Evolutionary conservation across 2,797 vertebrate species (phyloP).

Genomic region (Gobio occitaniae): DNA sequence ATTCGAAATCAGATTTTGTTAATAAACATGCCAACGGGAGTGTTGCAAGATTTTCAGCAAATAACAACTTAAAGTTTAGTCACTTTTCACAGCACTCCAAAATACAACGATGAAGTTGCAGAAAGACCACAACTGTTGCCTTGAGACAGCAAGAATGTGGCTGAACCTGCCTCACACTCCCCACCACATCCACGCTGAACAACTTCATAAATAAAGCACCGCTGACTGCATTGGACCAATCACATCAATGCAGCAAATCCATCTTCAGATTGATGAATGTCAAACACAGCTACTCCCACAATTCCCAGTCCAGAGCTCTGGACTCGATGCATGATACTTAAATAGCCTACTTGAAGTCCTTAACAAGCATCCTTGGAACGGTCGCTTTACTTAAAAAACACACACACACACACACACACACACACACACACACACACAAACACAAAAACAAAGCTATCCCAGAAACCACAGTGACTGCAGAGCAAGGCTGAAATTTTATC

Average conservation of each 20-base stretch:
- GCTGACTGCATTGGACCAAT: slow-evolving; percentile 5
- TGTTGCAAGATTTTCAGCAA: background rate
- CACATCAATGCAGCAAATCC: slow-evolving; percentile 17
- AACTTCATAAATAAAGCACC: slow-evolving; percentile 41
- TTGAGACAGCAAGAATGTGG: slow-evolving; percentile 18
- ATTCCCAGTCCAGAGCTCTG: slow-evolving; percentile 12
- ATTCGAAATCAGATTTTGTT: background rate
- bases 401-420: too few relatives aligned
- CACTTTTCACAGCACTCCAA: background rate
- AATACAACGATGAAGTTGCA: background rate
- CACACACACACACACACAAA: too few relatives aligned
- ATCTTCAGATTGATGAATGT: slow-evolving; percentile 17
- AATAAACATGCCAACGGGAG: background rate
- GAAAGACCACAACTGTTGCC: slow-evolving; percentile 39
- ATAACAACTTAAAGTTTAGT: background rate
- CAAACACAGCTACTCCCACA: slow-evolving; percentile 42
- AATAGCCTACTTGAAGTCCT: slow-evolving; percentile 10
- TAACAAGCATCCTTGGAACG: slow-evolving; percentile 18
- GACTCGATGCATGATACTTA: background rate
- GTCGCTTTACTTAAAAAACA: background rate
- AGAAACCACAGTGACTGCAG: background rate
- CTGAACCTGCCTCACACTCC: background rate
- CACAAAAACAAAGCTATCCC: background rate
- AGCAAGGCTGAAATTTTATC: background rate
- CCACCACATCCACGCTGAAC: background rate